Conservation (phyloP, 2,888 invertebrate genomes). For the Folsomia manolachei region DNA sequence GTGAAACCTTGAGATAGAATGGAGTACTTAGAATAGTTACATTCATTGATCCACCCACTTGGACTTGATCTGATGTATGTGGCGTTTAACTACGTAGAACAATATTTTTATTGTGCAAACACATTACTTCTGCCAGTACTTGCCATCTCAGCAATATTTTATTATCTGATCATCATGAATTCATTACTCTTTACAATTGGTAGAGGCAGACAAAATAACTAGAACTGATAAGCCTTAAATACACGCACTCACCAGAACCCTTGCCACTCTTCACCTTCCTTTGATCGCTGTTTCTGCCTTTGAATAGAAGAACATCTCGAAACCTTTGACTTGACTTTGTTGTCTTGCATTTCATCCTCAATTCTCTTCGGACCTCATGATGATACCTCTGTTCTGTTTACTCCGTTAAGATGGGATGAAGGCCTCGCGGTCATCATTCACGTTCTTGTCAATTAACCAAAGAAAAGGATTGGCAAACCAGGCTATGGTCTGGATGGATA, state of each 20-base stretch:
- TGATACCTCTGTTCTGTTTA: not conserved
- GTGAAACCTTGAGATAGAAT: no score
- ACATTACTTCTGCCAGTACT: no score
- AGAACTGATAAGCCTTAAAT: no score
- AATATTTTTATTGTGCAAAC: no score
- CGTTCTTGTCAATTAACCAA: constrained; percentile 17
- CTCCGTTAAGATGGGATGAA: no score
- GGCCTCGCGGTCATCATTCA: constrained; percentile 11
- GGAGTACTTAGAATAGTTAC: no score
- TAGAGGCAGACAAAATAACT: not conserved
- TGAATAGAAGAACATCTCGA: not conserved
- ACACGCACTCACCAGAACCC: not conserved
- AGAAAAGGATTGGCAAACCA: constrained; percentile 15
- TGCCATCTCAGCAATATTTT: no score
- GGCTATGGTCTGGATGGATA: not conserved
- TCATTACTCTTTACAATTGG: not conserved
- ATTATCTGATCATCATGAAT: not conserved
- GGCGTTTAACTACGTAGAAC: no score
- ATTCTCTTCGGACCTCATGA: not conserved
- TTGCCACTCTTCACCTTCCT: no score
- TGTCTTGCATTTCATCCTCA: not conserved
- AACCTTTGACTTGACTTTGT: not conserved
- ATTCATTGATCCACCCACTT: no score
- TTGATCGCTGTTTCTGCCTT: not conserved
- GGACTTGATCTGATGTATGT: no score